Base-by-base conservation (phyloP, 2,113 vertebrate genomes). In the Anseranas semipalmata region DNA sequence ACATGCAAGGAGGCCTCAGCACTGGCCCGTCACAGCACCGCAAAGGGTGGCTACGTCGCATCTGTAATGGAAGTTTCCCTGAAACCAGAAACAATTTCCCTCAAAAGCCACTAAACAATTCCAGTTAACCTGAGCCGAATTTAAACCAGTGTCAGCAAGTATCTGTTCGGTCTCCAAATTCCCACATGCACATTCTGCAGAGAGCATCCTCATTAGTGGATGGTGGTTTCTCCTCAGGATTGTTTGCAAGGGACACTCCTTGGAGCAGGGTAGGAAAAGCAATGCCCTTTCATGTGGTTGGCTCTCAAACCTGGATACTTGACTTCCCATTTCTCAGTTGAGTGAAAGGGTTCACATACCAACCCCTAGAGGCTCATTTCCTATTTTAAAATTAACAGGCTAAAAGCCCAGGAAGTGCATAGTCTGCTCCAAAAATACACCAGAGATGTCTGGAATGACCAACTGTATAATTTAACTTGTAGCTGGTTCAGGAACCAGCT, bases 341-440 rank as follows among this genome's bases (percentile, higher is more conserved):
- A 82, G 37, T 66, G n/a, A 75, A 89, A 93, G 41, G 45, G 37
- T 62, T 91, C 92, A 82, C 9, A 84, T 0, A 3, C 73, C 86
- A 94, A 24, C 4, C 25, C 18, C 55, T 3, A 79, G 46, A 90
- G 59, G 48, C 59, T 85, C 58, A 50, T n/a, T 91, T 90, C 72
- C 92, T 88, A 92, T 87, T 96, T 87, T 85, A 89, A 96, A 95
- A 85, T 43, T 65, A 89, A 85, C 28, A 90, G 66, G 12, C 90
- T 84, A 92, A 80, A 68, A 87, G 82, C 46, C 82, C 87, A 95
- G 90, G 78, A 96, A 89, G 66, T 10, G 3, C 60, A 82, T 0
- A 83, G 90, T 62, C 89, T 90, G 63, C 62, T 96, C 84, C 88
- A 79, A 96, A 96, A 95, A 94, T 78, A 95, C 39, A 86, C 66